Conservation (phyloP, 2,797 vertebrate genomes). For the Rallus crepitans region DNA sequence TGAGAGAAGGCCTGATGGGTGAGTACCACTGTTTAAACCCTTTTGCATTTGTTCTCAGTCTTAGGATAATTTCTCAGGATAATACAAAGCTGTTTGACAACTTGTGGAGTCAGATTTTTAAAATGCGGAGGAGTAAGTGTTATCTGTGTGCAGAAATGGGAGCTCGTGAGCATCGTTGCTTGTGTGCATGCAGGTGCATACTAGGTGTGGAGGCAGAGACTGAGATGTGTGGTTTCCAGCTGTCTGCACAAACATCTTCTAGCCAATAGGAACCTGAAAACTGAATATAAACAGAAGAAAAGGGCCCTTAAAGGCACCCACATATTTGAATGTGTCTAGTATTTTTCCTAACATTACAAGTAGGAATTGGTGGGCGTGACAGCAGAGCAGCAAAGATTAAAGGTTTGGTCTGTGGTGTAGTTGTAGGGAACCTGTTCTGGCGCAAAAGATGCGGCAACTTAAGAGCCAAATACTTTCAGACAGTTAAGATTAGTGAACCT, state of each 20-base stretch:
- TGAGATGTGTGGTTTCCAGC: background rate
- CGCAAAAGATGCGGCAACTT: background rate
- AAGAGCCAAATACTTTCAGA: background rate
- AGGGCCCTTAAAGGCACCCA: background rate
- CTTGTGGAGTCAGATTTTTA: background rate
- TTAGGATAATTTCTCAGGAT: background rate
- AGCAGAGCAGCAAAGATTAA: background rate
- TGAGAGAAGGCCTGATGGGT: conserved; percentile 90
- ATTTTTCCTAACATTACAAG: background rate
- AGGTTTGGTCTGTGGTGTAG: background rate
- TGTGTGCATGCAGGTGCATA: fast-evolving
- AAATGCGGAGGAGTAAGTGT: background rate
- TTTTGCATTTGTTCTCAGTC: background rate
- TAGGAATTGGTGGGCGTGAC: background rate
- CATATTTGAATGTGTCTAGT: background rate
- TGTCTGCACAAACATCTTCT: background rate
- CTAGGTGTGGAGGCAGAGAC: background rate
- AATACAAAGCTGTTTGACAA: background rate
- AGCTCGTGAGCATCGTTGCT: background rate
- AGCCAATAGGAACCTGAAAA: background rate
- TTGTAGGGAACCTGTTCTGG: background rate
- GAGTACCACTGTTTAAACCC: conserved; percentile 26
- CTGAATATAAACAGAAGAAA: background rate
- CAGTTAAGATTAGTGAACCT: background rate
- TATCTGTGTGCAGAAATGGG: background rate